A percentile compares a stretch with the other conserved stretches of the same genome.
Evolutionary conservation across 1,140 invertebrate species (phyloP).

Genomic region (Nasonia longicornis): DNA sequence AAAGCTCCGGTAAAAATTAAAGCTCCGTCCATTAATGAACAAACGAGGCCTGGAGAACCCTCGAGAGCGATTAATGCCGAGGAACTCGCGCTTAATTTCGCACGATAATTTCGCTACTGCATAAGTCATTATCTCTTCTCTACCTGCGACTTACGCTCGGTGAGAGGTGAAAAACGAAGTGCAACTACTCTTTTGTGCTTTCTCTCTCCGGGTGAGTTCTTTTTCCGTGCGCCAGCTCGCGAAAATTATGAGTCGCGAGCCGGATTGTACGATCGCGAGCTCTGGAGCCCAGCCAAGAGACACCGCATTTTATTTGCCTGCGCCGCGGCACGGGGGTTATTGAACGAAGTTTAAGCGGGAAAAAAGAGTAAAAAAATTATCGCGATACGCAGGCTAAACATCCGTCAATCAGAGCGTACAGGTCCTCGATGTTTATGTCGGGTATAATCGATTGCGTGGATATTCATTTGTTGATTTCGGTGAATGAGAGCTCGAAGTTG

Average conservation of each 20-base stretch:
- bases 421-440: not conserved
- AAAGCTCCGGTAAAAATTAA: no score
- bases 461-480: no score
- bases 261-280: conserved; percentile 10
- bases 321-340: not conserved
- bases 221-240: not conserved
- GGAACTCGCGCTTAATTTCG: not conserved
- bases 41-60: not conserved
- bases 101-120: conserved; percentile 12
- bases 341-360: conserved; percentile 21
- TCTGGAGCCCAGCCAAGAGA: conserved; percentile 35
- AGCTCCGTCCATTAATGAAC: not conserved
- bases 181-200: conserved; percentile 14
- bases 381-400: not conserved
- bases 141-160: not conserved
- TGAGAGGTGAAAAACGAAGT: conserved; percentile 25
- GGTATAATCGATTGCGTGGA: not conserved
- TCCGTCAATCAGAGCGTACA: conserved; percentile 27
- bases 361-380: conserved; percentile 12
- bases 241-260: conserved; percentile 35
- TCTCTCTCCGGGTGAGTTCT: not conserved
- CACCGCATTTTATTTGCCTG: conserved; percentile 37
- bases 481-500: no score
- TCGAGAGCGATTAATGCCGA: not conserved
- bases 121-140: conserved; percentile 13